Evolutionary conservation across 1,140 invertebrate species (phyloP), one percentile per base, ranked within the genome.

Genomic region (Pteromalus puparum): DNA sequence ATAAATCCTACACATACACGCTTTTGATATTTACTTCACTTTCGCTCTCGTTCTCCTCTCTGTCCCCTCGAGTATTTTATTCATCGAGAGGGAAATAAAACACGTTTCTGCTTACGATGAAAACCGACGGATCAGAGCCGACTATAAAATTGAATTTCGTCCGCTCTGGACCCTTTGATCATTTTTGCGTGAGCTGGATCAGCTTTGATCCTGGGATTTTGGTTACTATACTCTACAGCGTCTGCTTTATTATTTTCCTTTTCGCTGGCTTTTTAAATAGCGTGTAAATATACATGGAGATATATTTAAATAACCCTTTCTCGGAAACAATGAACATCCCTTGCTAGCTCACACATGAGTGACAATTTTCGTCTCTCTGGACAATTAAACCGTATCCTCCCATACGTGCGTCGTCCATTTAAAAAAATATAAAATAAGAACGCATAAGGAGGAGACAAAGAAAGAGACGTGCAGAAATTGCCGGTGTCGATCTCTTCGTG

Each of bases 401-500:
- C 10, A 24, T 15, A 10, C 70, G 61, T 12, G 46, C 42, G 61
- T 26, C 7, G 67, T 42, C 21, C 34, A 82, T 70, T 70, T 34
- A 34, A 34, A 72, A 70, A 46, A 38, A n/a, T n/a, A 21, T 4
- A 81, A 72, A 72, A 53, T 46, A 24, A 30, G 15, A 68, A 28
- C 10, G 48, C 67, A 48, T 72, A 72, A 81, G 24, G 21, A n/a
- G 34, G 15, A 34, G 24, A n/a, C 15, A 70, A 24, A 70, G 18
- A 34, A 34, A 61, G 53, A 76, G 30, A 74, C 72, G n/a, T 0
- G 53, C 53, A 61, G 68, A 76, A 83, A 77, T 77, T 83, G 65
- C 61, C 42, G 30, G 34, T 83, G 82, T 68, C 74, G 82, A 83
- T 83, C 74, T 82, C 38, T 28, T 2, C 13, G 21, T 3, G 12